phyloP scores from a whole-genome alignment of 2,797 vertebrate genomes.

The Vireo griseus region DNA sequence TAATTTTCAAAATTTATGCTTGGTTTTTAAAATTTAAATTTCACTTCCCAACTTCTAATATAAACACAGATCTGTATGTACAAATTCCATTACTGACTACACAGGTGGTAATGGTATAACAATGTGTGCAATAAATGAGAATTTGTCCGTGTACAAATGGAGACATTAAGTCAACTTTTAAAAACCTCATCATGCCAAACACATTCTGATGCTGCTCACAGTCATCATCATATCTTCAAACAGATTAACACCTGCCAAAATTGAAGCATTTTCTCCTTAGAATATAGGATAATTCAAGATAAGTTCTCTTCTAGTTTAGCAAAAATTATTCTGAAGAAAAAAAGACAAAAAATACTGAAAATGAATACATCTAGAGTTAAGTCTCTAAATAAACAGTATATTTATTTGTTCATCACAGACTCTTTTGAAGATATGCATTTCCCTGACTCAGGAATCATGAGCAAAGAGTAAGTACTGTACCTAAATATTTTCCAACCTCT shows the following conservation, averaged over 20 bases:
- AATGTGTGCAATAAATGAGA: not conserved
- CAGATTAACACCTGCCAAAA: not conserved
- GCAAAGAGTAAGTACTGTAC: constrained; percentile 57
- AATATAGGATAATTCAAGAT: not conserved
- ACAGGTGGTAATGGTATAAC: not conserved
- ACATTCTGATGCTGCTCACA: not conserved
- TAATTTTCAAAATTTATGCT: not conserved
- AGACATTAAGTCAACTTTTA: not conserved
- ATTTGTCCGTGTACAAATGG: not conserved
- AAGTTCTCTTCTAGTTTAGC: not conserved
- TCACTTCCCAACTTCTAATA: not conserved
- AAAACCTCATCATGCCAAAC: not conserved
- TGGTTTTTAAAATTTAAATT: not conserved
- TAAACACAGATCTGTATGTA: not conserved
- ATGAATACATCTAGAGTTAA: not conserved
- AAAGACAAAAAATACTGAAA: not conserved
- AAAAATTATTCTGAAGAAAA: not conserved
- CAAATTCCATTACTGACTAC: not conserved
- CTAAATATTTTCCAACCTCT: not conserved
- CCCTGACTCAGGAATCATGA: constrained; percentile 25
- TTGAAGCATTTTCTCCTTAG: not conserved
- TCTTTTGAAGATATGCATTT: constrained; percentile 27
- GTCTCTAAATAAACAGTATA: not conserved
- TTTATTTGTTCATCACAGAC: constrained; percentile 41
- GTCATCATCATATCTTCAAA: not conserved